These are phyloP conservation scores for Mythimna lalbum DNA, from an alignment of 2,888 invertebrate genomes.

Conservation along the genomic window DNA sequence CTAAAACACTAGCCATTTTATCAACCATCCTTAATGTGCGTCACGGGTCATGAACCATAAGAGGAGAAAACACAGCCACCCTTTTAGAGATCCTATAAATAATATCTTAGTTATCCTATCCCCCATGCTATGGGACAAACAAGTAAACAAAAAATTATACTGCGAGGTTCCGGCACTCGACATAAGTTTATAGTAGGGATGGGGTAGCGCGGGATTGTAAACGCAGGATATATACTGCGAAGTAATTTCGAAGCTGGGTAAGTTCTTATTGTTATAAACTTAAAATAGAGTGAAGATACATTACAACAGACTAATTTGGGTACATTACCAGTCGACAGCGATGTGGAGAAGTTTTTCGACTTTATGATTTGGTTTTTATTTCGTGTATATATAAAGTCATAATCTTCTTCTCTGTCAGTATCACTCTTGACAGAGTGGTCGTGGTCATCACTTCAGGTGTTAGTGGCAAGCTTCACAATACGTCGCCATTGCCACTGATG, in stretches of 20 bases:
- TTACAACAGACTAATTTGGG: not conserved
- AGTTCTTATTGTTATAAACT: not conserved
- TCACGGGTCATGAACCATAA: constrained; percentile 57
- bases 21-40: constrained; percentile 26
- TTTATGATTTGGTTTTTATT: too few species aligned
- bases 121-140: constrained; percentile 65
- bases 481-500: too few species aligned
- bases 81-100: constrained; percentile 65
- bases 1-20: constrained; percentile 6
- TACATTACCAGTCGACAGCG: too few species aligned
- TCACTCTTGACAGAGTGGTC: too few species aligned
- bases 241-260: not conserved
- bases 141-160: constrained; percentile 58
- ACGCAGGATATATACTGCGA: not conserved
- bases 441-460: too few species aligned
- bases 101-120: constrained; percentile 60
- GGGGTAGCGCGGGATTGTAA: constrained; percentile 12
- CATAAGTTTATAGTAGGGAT: constrained; percentile 76
- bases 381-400: too few species aligned
- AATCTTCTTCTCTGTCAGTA: too few species aligned
- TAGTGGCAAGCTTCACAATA: too few species aligned
- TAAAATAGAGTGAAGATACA: not conserved
- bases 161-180: constrained; percentile 66
- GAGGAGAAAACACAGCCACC: constrained; percentile 57
- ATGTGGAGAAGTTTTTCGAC: too few species aligned